A percentile compares a stretch with the other conserved stretches of the same genome.
These are phyloP conservation scores for Microcebus griseorufus DNA, from an alignment of 2,113 vertebrate genomes.

Conservation along the genomic window DNA sequence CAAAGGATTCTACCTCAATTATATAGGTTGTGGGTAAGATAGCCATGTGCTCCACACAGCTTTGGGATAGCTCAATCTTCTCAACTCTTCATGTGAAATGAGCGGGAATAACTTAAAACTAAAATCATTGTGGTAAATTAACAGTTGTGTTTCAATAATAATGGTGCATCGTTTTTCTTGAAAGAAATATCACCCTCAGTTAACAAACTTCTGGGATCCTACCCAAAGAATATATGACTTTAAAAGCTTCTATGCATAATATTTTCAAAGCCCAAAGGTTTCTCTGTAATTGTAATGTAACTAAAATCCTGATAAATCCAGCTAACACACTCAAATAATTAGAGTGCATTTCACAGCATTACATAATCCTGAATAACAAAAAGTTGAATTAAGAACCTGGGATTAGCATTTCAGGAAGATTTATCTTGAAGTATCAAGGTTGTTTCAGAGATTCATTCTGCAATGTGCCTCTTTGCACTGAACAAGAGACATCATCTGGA, in stretches of 20 bases:
- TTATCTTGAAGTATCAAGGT: background rate
- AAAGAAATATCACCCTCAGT: background rate
- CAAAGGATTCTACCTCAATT: background rate
- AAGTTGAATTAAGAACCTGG: background rate
- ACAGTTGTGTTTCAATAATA: background rate
- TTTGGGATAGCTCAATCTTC: background rate
- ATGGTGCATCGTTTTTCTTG: background rate
- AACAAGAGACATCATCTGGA: background rate
- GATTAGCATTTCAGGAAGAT: background rate
- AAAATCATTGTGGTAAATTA: background rate
- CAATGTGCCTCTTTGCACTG: background rate
- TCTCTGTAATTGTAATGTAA: conserved; percentile 7
- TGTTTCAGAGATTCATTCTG: background rate
- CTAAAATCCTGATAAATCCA: conserved; percentile 16
- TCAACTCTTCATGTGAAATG: background rate
- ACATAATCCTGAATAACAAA: conserved; percentile 2
- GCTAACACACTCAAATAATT: background rate
- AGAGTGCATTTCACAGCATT: conserved; percentile 30
- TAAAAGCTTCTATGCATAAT: background rate
- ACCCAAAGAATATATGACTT: background rate
- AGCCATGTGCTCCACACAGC: background rate
- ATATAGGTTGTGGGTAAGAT: background rate
- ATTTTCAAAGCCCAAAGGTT: conserved; percentile 19
- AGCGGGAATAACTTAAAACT: background rate
- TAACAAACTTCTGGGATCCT: background rate